These are phyloP conservation scores for Glaucidium brasilianum DNA, from an alignment of 2,113 vertebrate genomes.

Conservation along the genomic window DNA sequence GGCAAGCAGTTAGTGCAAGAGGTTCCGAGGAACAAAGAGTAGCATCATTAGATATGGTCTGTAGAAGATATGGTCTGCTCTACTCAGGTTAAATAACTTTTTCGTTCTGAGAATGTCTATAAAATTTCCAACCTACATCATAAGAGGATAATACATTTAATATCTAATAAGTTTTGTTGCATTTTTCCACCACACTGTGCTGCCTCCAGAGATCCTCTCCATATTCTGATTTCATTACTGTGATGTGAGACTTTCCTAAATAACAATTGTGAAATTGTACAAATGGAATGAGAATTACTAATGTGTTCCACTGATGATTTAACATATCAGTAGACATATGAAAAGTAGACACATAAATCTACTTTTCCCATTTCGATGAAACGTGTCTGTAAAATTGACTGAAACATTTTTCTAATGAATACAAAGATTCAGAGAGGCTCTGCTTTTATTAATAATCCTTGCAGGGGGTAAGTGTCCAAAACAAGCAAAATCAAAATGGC, in stretches of 20 bases:
- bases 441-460: background rate
- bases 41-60: background rate
- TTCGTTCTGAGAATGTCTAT: background rate
- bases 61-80: background rate
- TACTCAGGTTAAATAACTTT: background rate
- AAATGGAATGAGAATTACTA: background rate
- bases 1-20: background rate
- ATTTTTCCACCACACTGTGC: background rate
- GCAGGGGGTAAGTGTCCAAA: background rate
- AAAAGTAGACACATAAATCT: background rate
- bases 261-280: background rate
- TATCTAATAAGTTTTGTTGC: background rate
- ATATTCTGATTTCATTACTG: background rate
- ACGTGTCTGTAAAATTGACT: constrained; percentile 32
- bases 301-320: background rate
- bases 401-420: background rate
- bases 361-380: background rate
- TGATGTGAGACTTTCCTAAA: background rate
- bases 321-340: background rate
- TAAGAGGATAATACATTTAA: background rate
- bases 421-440: background rate
- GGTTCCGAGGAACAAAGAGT: background rate
- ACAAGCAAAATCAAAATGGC: background rate
- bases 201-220: background rate
- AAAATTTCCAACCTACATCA: background rate